These are phyloP conservation scores for Iselma pallidipennis DNA, from an alignment of 2,888 invertebrate species.

Conservation along the genomic window DNA sequence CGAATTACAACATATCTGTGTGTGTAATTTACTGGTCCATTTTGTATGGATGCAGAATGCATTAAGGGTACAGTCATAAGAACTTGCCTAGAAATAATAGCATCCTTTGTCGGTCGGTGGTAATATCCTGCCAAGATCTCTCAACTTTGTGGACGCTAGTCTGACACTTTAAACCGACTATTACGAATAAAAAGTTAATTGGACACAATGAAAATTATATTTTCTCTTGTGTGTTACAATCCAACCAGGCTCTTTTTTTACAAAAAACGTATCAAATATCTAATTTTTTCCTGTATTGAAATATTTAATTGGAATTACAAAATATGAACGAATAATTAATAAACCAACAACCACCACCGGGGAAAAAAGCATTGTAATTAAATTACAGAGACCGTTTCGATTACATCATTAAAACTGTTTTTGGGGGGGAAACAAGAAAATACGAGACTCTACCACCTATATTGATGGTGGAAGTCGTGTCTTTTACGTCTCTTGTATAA, in stretches of 20 bases:
- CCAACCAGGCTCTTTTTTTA: background rate
- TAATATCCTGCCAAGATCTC: slow-evolving; percentile 3
- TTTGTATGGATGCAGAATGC: slow-evolving; percentile 15
- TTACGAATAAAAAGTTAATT: background rate
- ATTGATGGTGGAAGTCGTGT: too few relatives aligned
- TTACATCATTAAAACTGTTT: slow-evolving; percentile 24
- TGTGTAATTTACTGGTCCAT: slow-evolving; percentile 12
- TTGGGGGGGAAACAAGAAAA: background rate
- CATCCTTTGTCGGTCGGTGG: slow-evolving; percentile 9
- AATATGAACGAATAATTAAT: slow-evolving; percentile 13
- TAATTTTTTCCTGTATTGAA: background rate
- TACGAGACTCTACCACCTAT: too few relatives aligned
- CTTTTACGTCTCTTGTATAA: background rate
- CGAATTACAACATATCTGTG: slow-evolving; percentile 11
- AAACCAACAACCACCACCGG: slow-evolving; percentile 3
- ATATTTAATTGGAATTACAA: slow-evolving; percentile 12
- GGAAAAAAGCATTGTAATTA: slow-evolving; percentile 11
- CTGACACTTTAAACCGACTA: background rate
- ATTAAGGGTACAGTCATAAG: slow-evolving; percentile 9
- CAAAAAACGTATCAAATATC: slow-evolving; percentile 1
- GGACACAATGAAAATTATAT: background rate
- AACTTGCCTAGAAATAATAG: background rate
- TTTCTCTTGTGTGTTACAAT: slow-evolving; percentile 5
- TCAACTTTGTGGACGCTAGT: background rate
- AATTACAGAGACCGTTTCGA: slow-evolving; percentile 15